Base-by-base conservation (phyloP, 2,113 vertebrate species). In the Silurus asotus region DNA sequence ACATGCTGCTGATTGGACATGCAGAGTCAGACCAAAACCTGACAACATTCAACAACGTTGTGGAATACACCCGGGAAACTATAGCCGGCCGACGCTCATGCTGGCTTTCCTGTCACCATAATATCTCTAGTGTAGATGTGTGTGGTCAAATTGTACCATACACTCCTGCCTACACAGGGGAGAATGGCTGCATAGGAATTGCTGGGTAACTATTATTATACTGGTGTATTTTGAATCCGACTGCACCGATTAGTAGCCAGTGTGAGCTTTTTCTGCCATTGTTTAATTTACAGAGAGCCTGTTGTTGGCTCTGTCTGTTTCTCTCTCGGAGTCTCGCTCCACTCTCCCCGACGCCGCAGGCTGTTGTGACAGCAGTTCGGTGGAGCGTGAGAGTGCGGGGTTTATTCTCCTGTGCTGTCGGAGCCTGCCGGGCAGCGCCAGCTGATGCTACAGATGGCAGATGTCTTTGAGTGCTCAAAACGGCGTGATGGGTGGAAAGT, bases 391-490 rank as follows among this genome's bases (percentile, higher is more conserved):
- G 79, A 58, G 81, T 70, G 13, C 25, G 78, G 72, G 83, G 55
- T 88, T 56, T 51, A 86, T 81, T 59, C 77, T 84, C 72, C 76
- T 67, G 48, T 37, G 76, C 64, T 86, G 64, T 85, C 83, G 84
- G 67, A 88, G 58, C 76, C 94, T 93, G 90, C 93, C 92, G 91
- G 92, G 93, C 92, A 94, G 92, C 90, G 92, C 92, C 95, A 96
- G 95, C 95, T 96, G 96, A 97, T 92, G 86, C 93, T 94, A 93
- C 96, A 97, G 96, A 97, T 98, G 96, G 97, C 91, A 92, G 89
- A 93, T 95, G 95, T 95, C 94, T 95, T 91, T 95, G 94, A 95
- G 95, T 93, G 93, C 93, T 94, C 82, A 74, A 86, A 94, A 92
- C 93, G 91, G 90, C 94, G 91, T 96, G 95, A 97, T 94, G 93